A percentile compares a stretch with the other conserved stretches of the same genome.
These are phyloP conservation scores for Anthopleura xanthogrammica DNA, from an alignment of 92 coral and sea anemone genomes.

Conservation along the genomic window DNA sequence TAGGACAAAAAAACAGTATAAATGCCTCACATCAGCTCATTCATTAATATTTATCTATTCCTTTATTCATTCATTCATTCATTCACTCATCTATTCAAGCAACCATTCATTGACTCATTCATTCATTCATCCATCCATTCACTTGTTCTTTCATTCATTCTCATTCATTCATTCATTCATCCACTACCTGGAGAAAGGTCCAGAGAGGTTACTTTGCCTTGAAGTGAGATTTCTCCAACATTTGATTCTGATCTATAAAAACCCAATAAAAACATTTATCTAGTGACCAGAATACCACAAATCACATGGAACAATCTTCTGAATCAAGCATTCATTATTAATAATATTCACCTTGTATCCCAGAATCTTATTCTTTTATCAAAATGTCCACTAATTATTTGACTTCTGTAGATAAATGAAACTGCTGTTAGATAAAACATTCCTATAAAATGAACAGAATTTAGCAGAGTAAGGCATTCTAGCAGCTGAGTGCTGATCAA, in stretches of 20 bases:
- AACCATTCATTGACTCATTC: background rate
- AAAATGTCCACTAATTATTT: conserved; percentile 93
- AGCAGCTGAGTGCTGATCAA: background rate
- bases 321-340: background rate
- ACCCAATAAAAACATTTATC: background rate
- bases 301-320: background rate
- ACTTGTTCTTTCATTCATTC: background rate
- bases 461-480: background rate
- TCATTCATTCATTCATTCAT: background rate
- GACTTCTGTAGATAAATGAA: conserved; percentile 54
- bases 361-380: conserved; percentile 92
- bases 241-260: conserved; percentile 74
- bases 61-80: background rate
- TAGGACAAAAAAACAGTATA: background rate
- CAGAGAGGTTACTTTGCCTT: conserved; percentile 92
- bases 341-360: conserved; percentile 77
- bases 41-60: background rate
- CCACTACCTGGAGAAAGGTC: conserved; percentile 84
- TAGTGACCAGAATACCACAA: background rate
- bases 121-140: background rate
- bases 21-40: background rate
- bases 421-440: background rate
- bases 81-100: too few relatives aligned
- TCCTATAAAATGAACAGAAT: background rate
- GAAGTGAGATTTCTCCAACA: conserved; percentile 88